A percentile compares a stretch with the other conserved stretches of the same genome.
Evolutionary conservation across 2,888 invertebrate species (phyloP).

Genomic region (Melinaea marsaeus): DNA sequence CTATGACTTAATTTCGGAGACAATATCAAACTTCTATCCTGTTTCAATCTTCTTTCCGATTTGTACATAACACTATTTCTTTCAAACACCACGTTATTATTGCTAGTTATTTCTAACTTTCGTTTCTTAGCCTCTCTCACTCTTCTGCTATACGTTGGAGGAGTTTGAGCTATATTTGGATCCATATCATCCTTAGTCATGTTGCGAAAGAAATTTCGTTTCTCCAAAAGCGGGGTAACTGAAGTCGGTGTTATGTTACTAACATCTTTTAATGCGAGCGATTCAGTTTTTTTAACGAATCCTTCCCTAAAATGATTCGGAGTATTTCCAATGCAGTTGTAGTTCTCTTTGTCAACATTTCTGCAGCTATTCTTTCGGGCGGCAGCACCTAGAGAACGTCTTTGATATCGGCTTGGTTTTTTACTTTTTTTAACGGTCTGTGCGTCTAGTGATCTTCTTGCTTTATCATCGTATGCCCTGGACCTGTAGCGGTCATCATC

Average conservation of each 20-base stretch:
- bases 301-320: conserved; percentile 80
- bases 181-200: conserved; percentile 56
- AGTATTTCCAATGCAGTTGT: conserved; percentile 74
- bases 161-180: conserved; percentile 63
- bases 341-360: conserved; percentile 67
- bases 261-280: conserved; percentile 75
- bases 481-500: conserved; percentile 44
- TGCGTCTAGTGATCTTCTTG: conserved; percentile 62
- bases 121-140: conserved; percentile 72
- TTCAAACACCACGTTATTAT: conserved; percentile 53
- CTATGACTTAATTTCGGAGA: conserved; percentile 59
- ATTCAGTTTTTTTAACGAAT: conserved; percentile 74
- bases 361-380: conserved; percentile 56
- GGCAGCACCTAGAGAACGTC: conserved; percentile 63
- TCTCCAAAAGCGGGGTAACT: conserved; percentile 58
- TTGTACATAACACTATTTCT: conserved; percentile 61
- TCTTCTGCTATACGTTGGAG: conserved; percentile 67
- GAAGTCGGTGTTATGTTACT: conserved; percentile 80
- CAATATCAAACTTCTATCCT: conserved; percentile 48
- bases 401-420: conserved; percentile 70
- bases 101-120: conserved; percentile 66
- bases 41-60: conserved; percentile 63
- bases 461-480: conserved; percentile 45
- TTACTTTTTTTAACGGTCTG: conserved; percentile 66
- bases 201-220: conserved; percentile 51